Evolutionary conservation across 1,140 invertebrate genomes (phyloP).

Genomic region (Drosophila ironensis): DNA sequence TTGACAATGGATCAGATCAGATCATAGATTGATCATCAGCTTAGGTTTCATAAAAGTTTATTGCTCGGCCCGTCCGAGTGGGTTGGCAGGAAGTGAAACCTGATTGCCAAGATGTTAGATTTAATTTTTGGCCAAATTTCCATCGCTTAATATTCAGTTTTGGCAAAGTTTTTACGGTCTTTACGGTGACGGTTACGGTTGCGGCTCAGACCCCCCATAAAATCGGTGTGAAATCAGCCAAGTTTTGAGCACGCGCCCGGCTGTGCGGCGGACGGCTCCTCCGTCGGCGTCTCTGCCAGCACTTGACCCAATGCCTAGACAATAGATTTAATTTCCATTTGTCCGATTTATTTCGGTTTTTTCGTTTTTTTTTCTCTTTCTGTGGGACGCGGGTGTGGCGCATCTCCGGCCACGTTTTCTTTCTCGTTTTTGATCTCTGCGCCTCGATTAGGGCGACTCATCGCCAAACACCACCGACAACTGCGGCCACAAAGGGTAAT

Average conservation of each 20-base stretch:
- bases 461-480: constrained; percentile 21
- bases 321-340: constrained; percentile 71
- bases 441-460: constrained; percentile 59
- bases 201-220: background rate
- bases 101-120: background rate
- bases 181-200: too few relatives aligned
- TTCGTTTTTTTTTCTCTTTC: constrained; percentile 11
- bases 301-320: constrained; percentile 74
- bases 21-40: constrained; percentile 14
- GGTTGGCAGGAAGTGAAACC: constrained; percentile 18
- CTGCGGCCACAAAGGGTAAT: constrained; percentile 30
- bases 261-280: constrained; percentile 4
- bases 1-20: constrained; percentile 31
- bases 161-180: constrained; percentile 15
- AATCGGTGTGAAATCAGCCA: constrained; percentile 52
- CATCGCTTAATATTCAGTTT: constrained; percentile 17
- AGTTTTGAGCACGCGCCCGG: constrained; percentile 55
- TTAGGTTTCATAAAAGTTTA: background rate
- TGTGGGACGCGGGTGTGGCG: constrained; percentile 67
- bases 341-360: constrained; percentile 39
- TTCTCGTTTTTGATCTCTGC: constrained; percentile 73
- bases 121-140: constrained; percentile 1
- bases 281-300: constrained; percentile 51
- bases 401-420: constrained; percentile 62
- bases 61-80: background rate